Base-by-base conservation (phyloP, 2,797 vertebrate species). In the Clarias fuscus region DNA sequence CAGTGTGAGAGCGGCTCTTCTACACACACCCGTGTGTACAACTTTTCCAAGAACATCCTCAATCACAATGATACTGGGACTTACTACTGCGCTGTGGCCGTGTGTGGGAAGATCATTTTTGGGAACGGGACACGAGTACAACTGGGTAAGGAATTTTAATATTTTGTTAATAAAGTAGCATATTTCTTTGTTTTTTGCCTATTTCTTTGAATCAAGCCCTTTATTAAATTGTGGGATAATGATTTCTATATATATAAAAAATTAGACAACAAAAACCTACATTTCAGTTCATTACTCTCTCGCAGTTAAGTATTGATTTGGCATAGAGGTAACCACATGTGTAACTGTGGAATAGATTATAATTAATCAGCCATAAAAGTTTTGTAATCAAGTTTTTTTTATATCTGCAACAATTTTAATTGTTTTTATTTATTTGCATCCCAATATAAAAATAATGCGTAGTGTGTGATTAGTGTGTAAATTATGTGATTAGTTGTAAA, bases 101-200 rank as follows among this genome's bases (percentile, higher is more conserved):
- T 62, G 27, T 56, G 73, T 76, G 73, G 73, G 13, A 76, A 56
- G 75, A 58, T 88, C 81, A 62, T 20, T 18, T 1, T 58, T 10
- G 76, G 77, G 8, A 81, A 77, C 14, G 84, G 77, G 6, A 56
- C 56, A 7, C 1, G 2, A 40, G 56, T 79, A 27, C 53, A 77
- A 7, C 0, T 77, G 48, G 53, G 73, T 77, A 56, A 58, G 43
- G 13, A 53, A 3, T 22, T 11, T 22, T 0, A 33, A 22, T 2
- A 10, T 40, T 71, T 40, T 22, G 22, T 22, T 11, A 43, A 11
- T 40, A 13, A 40, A 22, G 17, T 18, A 20, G 1, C 30, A 14
- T 5, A 4, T n/a, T 10, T 65, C 0, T 11, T 30, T 5, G 10
- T 30, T 27, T 5, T 33, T 30, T 68, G 30, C 15, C 1, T 24